phyloP scores from a whole-genome alignment of 2,113 vertebrate genomes.

The Lamprologus lemairii region DNA sequence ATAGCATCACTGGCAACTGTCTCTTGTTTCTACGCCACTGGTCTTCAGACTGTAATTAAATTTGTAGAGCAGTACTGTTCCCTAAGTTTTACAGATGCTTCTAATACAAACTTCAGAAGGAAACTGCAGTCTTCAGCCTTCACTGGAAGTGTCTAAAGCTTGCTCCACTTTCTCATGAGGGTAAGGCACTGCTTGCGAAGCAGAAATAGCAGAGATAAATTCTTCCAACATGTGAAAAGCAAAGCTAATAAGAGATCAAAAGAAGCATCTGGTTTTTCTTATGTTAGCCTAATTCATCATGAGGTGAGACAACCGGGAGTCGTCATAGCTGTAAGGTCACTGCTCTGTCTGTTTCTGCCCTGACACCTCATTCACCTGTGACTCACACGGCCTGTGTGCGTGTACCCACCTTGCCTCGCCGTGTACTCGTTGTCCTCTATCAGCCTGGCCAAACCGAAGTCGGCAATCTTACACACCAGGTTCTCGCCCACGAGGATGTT shows the following conservation, averaged over 20 bases:
- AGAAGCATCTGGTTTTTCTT: conserved; percentile 43
- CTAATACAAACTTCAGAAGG: not conserved
- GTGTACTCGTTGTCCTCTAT: conserved; percentile 97
- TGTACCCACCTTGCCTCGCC: conserved; percentile 84
- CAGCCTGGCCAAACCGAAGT: conserved; percentile 92
- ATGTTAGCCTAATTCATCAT: not conserved
- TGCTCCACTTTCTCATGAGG: not conserved
- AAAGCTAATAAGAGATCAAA: conserved; percentile 3
- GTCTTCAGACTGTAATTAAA: not conserved
- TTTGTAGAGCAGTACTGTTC: not conserved
- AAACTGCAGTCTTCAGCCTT: not conserved
- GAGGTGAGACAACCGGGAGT: conserved; percentile 12
- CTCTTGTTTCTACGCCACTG: not conserved
- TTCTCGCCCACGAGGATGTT: conserved; percentile 95
- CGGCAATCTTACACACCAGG: conserved; percentile 94
- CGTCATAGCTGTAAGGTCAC: not conserved
- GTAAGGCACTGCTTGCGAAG: not conserved
- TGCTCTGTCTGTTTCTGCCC: not conserved
- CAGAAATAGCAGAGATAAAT: not conserved
- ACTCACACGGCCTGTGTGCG: not conserved
- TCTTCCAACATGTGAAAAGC: not conserved
- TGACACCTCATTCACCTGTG: not conserved
- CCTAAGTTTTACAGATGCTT: not conserved
- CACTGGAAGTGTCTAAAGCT: not conserved
- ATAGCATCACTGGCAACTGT: not conserved